Percentiles rank a stretch among this genome's conserved stretches.
phyloP scores from a whole-genome alignment of 2,888 invertebrate species.

The Drosophila rubida region DNA sequence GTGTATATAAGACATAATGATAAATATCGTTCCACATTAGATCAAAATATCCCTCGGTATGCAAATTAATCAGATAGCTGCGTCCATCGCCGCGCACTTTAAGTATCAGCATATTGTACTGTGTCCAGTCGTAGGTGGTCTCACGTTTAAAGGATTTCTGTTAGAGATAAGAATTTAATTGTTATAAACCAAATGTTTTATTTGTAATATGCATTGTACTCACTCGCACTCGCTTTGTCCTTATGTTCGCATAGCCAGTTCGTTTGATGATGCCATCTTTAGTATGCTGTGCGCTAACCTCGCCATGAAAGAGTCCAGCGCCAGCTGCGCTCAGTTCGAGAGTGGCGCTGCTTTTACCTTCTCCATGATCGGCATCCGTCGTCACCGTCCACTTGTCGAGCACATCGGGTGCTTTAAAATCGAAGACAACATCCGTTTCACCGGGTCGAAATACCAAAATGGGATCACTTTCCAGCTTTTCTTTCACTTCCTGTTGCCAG shows the following conservation, averaged over 20 bases:
- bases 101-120: slow-evolving; percentile 91
- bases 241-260: slow-evolving; percentile 93
- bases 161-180: not conserved
- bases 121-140: slow-evolving; percentile 89
- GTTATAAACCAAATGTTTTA: not conserved
- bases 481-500: slow-evolving; percentile 89
- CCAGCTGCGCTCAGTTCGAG: slow-evolving; percentile 89
- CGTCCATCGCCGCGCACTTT: slow-evolving; percentile 97
- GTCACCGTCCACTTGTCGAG: slow-evolving; percentile 91
- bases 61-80: slow-evolving; percentile 93
- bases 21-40: slow-evolving; percentile 95
- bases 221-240: slow-evolving; percentile 89
- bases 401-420: slow-evolving; percentile 88
- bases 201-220: slow-evolving; percentile 58
- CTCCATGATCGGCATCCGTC: slow-evolving; percentile 91
- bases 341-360: slow-evolving; percentile 90
- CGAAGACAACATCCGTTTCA: slow-evolving; percentile 91
- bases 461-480: slow-evolving; percentile 88
- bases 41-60: slow-evolving; percentile 91
- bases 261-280: slow-evolving; percentile 92
- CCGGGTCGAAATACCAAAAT: slow-evolving; percentile 86
- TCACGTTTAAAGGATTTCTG: slow-evolving; percentile 93
- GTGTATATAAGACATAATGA: slow-evolving; percentile 94
- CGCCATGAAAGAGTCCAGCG: slow-evolving; percentile 90
- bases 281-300: slow-evolving; percentile 89